These are phyloP conservation scores for Silurus meridionalis DNA, from an alignment of 2,113 vertebrate genomes.

Conservation along the genomic window DNA sequence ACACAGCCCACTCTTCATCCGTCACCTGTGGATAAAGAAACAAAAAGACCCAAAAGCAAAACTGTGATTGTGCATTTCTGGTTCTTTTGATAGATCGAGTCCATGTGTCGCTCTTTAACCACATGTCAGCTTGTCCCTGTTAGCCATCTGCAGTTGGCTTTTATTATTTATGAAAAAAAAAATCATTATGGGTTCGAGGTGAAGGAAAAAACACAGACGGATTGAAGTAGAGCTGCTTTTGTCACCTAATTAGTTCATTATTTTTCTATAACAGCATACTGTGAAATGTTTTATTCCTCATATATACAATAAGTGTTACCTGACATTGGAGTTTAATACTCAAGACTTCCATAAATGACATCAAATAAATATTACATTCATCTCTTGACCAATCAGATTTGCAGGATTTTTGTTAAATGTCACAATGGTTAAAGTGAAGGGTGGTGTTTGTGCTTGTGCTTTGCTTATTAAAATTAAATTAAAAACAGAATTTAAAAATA, in stretches of 20 bases:
- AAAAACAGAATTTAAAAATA: no score
- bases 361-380: not conserved
- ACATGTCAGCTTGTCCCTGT: conserved; percentile 18
- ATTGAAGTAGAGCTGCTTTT: not conserved
- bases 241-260: not conserved
- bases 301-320: no score
- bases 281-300: not conserved
- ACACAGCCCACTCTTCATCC: conserved; percentile 19
- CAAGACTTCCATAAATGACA: not conserved
- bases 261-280: not conserved
- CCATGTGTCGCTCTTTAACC: conserved; percentile 20
- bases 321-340: not conserved
- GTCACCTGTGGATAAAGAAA: conserved; percentile 28
- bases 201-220: not conserved
- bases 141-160: conserved; percentile 16
- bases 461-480: no score
- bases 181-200: not conserved
- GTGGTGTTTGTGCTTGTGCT: no score
- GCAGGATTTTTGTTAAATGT: not conserved
- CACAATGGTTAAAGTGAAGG: not conserved
- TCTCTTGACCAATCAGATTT: not conserved
- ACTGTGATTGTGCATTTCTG: conserved; percentile 27
- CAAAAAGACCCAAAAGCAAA: not conserved
- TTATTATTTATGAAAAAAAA: conserved; percentile 26
- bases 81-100: conserved; percentile 35